A percentile compares a stretch with the other conserved stretches of the same genome.
phyloP scores from a whole-genome alignment of 2,888 invertebrate genomes.

The Aphelenchoides bicaudatus region DNA sequence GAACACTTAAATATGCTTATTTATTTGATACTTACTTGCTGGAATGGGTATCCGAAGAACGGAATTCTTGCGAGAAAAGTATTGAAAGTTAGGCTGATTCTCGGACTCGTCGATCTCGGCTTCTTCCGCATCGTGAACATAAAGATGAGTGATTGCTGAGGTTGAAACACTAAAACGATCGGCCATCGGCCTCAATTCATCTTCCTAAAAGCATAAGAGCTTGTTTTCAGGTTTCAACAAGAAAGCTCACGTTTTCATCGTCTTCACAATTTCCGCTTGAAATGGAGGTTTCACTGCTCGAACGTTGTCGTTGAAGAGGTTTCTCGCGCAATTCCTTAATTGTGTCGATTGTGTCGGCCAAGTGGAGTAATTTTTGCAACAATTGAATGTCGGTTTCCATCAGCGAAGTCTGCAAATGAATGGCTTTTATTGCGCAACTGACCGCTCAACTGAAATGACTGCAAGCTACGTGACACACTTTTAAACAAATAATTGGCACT shows the following conservation, averaged over 20 bases:
- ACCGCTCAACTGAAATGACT: neutral
- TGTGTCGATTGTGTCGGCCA: conserved; percentile 45
- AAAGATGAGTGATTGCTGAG: conserved; percentile 51
- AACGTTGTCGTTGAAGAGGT: conserved; percentile 8
- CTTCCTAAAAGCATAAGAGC: conserved; percentile 2
- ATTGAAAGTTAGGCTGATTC: conserved; percentile 36
- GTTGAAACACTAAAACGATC: conserved; percentile 42
- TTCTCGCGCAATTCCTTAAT: conserved; percentile 30
- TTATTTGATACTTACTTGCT: no score
- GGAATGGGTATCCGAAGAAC: conserved; percentile 59
- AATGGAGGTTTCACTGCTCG: conserved; percentile 11
- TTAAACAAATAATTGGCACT: neutral
- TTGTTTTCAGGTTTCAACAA: neutral
- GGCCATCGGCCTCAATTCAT: conserved; percentile 28
- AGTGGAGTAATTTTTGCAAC: conserved; percentile 53
- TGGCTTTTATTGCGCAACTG: neutral
- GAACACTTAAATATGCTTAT: no score
- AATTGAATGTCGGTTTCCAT: conserved; percentile 60
- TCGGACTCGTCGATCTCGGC: conserved; percentile 21
- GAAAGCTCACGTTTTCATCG: conserved; percentile 19
- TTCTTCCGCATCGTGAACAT: conserved; percentile 41
- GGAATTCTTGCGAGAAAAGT: conserved; percentile 58
- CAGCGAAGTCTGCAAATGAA: conserved; percentile 51
- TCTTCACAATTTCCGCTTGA: conserved; percentile 23
- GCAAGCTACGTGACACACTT: neutral